Conservation (phyloP, 2,797 vertebrate species). For the Brachyalestes nurse region DNA sequence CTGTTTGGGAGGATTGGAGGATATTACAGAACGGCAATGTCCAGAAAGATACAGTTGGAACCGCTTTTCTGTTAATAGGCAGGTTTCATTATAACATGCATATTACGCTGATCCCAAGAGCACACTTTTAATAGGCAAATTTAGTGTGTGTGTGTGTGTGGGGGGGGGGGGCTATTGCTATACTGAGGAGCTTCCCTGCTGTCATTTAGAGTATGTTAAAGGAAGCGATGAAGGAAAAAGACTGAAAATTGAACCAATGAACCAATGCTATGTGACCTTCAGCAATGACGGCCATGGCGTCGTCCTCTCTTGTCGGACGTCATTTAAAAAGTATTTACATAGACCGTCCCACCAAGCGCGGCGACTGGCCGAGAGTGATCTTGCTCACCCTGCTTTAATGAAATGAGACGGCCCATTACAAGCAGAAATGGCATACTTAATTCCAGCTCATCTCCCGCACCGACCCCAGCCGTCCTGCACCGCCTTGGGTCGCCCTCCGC, state of each 20-base stretch:
- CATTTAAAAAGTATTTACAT: conserved; percentile 79
- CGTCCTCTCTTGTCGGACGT: conserved; percentile 64
- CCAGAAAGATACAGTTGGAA: conserved; percentile 85
- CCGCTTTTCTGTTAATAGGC: conserved; percentile 85
- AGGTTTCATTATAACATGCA: conserved; percentile 89
- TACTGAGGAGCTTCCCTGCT: conserved; percentile 60
- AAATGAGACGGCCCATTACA: conserved; percentile 94
- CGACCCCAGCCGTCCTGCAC: conserved; percentile 84
- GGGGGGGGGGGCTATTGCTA: conserved; percentile 71
- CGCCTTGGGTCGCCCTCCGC: conserved; percentile 93
- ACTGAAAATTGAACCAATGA: conserved; percentile 70
- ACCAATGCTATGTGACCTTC: conserved; percentile 82
- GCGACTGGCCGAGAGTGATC: conserved; percentile 84
- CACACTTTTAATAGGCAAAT: conserved; percentile 79
- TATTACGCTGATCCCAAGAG: conserved; percentile 86
- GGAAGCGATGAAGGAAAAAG: conserved; percentile 51
- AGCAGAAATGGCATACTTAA: conserved; percentile 97
- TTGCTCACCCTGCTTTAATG: conserved; percentile 94
- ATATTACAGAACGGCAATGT: conserved; percentile 83
- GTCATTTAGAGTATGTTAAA: conserved; percentile 68
- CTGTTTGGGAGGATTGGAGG: conserved; percentile 79
- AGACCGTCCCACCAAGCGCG: conserved; percentile 69
- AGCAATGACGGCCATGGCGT: conserved; percentile 77
- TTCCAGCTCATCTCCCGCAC: conserved; percentile 94
- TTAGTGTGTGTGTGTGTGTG: conserved; percentile 49